A percentile compares a stretch with the other conserved stretches of the same genome.
Evolutionary conservation across 2,797 vertebrate species (phyloP).

Genomic region (Acanthornis magna): DNA sequence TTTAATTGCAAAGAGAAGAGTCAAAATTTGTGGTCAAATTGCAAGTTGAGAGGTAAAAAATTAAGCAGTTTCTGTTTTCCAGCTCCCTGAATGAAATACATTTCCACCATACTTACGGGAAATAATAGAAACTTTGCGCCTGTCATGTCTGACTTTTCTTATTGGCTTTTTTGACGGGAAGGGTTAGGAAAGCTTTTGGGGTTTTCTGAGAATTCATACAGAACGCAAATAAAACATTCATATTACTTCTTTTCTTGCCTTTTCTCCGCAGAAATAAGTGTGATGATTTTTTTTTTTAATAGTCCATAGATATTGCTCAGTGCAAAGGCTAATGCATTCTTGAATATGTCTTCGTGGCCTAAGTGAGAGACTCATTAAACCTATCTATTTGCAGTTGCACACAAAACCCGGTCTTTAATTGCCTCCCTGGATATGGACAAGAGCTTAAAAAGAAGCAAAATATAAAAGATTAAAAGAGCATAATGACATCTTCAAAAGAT

Average conservation of each 20-base stretch:
- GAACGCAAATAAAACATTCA: not conserved
- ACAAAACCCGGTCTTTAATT: conserved; percentile 4
- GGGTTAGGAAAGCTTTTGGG: not conserved
- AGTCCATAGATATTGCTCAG: not conserved
- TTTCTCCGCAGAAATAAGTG: not conserved
- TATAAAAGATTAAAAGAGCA: not conserved
- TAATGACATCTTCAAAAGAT: not conserved
- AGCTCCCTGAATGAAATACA: not conserved
- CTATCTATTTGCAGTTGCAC: not conserved
- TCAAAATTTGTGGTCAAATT: not conserved
- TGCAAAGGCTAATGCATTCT: not conserved
- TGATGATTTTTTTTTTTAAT: not conserved
- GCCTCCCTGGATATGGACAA: not conserved
- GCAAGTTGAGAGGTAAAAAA: not conserved
- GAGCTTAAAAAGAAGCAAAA: not conserved
- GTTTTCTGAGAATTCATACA: not conserved
- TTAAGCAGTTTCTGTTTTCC: not conserved
- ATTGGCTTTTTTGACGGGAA: not conserved
- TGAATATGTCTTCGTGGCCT: not conserved
- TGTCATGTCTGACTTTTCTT: not conserved
- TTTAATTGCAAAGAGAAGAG: not conserved
- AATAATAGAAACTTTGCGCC: not conserved
- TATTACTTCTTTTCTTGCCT: not conserved
- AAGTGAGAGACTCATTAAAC: not conserved
- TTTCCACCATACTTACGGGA: not conserved